Conservation (phyloP, 2,888 invertebrate species). For the Dasysyrphus albostriatus region DNA sequence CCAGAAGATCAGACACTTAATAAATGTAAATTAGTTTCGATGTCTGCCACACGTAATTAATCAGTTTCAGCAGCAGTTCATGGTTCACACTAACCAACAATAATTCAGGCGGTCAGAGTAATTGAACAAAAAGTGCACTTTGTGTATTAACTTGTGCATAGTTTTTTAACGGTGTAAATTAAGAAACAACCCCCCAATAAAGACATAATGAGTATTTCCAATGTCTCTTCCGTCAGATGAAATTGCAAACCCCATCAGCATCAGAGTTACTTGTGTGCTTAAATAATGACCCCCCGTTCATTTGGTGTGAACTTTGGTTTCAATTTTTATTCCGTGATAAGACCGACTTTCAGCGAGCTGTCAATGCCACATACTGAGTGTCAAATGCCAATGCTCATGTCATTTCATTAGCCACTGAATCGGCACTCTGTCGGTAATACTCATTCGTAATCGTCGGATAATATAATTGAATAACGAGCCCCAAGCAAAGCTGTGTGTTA, state of each 20-base stretch:
- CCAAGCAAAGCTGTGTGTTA: constrained; percentile 30
- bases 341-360: constrained; percentile 23
- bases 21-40: not conserved
- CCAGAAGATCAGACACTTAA: not conserved
- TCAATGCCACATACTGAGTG: constrained; percentile 23
- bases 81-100: constrained; percentile 12
- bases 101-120: constrained; percentile 25
- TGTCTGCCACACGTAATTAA: not conserved
- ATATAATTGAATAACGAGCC: constrained; percentile 57
- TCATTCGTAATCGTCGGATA: constrained; percentile 4
- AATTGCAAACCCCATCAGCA: not conserved
- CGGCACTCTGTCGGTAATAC: not conserved
- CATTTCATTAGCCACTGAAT: not conserved
- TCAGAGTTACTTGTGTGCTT: not conserved
- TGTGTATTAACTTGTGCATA: not conserved
- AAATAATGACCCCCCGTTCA: constrained; percentile 14
- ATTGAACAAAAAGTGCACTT: constrained; percentile 6
- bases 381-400: constrained; percentile 26
- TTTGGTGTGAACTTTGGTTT: constrained; percentile 31
- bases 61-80: not conserved
- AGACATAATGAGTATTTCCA: constrained; percentile 19
- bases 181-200: constrained; percentile 21
- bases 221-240: constrained; percentile 47
- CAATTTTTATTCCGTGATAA: constrained; percentile 22
- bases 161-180: no score